Conservation (phyloP, 2,113 vertebrate genomes). For the Cottus gobio region DNA sequence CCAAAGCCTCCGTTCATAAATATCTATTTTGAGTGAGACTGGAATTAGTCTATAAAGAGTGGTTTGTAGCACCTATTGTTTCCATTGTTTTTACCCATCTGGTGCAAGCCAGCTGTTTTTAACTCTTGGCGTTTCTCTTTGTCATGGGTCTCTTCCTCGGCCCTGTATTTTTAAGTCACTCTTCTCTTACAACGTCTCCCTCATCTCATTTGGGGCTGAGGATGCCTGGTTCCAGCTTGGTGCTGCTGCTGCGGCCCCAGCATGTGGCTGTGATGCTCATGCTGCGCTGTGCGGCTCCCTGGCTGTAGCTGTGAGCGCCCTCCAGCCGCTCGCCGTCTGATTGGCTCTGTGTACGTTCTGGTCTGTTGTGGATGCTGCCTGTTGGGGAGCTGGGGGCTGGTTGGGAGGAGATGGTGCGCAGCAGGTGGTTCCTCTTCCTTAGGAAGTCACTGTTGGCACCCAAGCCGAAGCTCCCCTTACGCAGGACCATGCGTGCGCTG, state of each 20-base stretch:
- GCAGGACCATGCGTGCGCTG: constrained; percentile 93
- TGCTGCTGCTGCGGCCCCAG: constrained; percentile 89
- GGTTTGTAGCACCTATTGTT: constrained; percentile 65
- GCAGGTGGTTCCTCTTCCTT: constrained; percentile 94
- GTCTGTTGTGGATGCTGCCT: constrained; percentile 81
- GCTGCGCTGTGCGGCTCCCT: constrained; percentile 81
- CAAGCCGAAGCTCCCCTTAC: constrained; percentile 97
- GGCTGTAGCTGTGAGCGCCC: constrained; percentile 79
- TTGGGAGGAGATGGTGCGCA: constrained; percentile 96
- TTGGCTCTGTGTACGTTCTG: constrained; percentile 91
- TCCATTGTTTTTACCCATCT: constrained; percentile 40
- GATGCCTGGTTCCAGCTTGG: constrained; percentile 85
- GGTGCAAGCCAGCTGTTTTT: constrained; percentile 40
- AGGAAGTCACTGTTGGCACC: constrained; percentile 94
- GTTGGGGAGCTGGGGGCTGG: constrained; percentile 87
- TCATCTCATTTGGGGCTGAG: constrained; percentile 71
- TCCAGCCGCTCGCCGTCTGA: constrained; percentile 85
- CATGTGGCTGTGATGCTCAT: constrained; percentile 93
- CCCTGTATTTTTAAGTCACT: constrained; percentile 27
- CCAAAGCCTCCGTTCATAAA: constrained; percentile 35
- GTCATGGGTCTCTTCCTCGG: constrained; percentile 16
- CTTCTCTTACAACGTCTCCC: neutral
- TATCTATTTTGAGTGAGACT: constrained; percentile 38
- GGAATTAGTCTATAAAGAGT: constrained; percentile 46
- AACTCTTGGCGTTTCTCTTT: constrained; percentile 22